Evolutionary conservation across 2,113 vertebrate genomes (phyloP), one percentile per base, ranked within the genome.

Genomic region (Pagrus major): DNA sequence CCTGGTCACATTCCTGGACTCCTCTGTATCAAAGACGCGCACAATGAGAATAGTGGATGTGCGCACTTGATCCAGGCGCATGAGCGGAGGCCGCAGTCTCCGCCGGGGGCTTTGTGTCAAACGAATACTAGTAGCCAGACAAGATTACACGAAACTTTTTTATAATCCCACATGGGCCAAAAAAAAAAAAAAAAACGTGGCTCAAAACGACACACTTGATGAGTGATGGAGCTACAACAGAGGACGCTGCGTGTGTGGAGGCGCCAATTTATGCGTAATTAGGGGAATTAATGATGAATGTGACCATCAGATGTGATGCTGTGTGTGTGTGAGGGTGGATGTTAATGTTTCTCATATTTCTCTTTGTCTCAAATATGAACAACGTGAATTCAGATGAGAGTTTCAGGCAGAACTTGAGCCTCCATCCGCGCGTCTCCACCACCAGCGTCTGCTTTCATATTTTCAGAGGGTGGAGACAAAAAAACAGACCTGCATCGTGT

Each of bases 1-100:
- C 91, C 70, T 63, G 86, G 80, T 90, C 94, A 90, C 93, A 95
- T 96, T 95, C 94, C 95, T 93, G 91, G 94, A 94, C 94, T 94
- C 76, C 85, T 89, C 80, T 78, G 89, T 80, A 89, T 91, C 89
- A 93, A 92, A 93, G 90, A 70, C 82, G 70, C 80, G 79, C 61
- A 94, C 92, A 95, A 91, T 92, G 88, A 86, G 86, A 31, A 60
- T 21, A 60, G 82, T 87, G 89, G 91, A 92, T 88, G 88, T 84
- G 88, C 82, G 83, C 82, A 92, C 91, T 94, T 93, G 92, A 92
- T 92, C 91, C 89, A 88, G 84, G 85, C 85, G 82, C 86, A 88
- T 39, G 83, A 76, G 78, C 78, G 74, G 71, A 90, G 91, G 83
- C 90, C 84, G 79, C 82, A 78, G 82, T 68, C 76, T 83, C 33